Evolutionary conservation across 2,888 invertebrate genomes (phyloP).

Genomic region (Polia nebulosa): DNA sequence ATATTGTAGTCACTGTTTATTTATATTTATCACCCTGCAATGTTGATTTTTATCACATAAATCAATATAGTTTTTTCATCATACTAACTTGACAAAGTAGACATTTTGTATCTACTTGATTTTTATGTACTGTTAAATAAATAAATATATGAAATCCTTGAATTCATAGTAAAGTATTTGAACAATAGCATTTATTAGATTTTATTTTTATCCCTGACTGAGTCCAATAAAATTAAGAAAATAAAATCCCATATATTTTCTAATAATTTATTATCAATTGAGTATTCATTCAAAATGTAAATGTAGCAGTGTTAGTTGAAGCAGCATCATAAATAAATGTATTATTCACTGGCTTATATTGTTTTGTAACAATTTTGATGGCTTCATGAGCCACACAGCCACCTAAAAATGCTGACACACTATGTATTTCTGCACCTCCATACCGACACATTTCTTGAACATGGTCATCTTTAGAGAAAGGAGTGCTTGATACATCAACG

Average conservation of each 20-base stretch:
- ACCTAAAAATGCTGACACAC: constrained; percentile 97
- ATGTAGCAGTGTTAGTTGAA: constrained; percentile 95
- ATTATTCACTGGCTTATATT: constrained; percentile 99
- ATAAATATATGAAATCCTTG: constrained; percentile 65
- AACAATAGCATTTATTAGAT: constrained; percentile 56
- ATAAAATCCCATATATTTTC: constrained; percentile 44
- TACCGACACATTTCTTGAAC: constrained; percentile 98
- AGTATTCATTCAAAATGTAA: constrained; percentile 91
- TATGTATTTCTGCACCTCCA: constrained; percentile 98
- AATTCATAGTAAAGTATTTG: constrained; percentile 70
- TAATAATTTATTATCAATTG: constrained; percentile 67
- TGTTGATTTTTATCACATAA: constrained; percentile 55
- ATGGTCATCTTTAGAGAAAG: constrained; percentile 96
- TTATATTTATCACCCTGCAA: constrained; percentile 66
- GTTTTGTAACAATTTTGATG: constrained; percentile 98
- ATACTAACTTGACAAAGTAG: constrained; percentile 69
- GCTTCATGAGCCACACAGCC: constrained; percentile 99
- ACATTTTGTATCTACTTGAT: constrained; percentile 61
- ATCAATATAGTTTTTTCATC: constrained; percentile 62
- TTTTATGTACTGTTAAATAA: constrained; percentile 63
- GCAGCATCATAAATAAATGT: constrained; percentile 99
- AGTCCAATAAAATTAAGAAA: constrained; percentile 27
- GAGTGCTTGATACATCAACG: constrained; percentile 95
- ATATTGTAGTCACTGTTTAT: constrained; percentile 75
- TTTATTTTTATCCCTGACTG: constrained; percentile 55